Evolutionary conservation across 2,888 invertebrate genomes (phyloP).

Genomic region (Actias luna): DNA sequence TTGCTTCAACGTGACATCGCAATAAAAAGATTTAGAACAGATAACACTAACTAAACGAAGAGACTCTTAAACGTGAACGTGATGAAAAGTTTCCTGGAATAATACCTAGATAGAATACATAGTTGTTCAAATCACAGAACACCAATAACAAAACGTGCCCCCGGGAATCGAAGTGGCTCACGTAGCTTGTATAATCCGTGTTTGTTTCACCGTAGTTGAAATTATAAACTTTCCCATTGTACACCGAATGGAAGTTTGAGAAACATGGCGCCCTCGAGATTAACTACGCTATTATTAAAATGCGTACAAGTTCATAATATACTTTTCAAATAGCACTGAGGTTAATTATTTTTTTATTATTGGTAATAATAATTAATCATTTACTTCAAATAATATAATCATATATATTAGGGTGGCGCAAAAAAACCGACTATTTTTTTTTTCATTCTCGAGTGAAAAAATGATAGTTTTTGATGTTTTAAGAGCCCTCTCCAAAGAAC

Average conservation of each 20-base stretch:
- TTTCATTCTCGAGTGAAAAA: no score
- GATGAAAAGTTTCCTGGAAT: no score
- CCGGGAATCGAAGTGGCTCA: constrained; percentile 10
- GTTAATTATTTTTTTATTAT: no score
- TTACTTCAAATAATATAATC: no score
- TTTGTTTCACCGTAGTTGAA: constrained; percentile 4
- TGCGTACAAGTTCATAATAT: not conserved
- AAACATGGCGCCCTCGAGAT: constrained; percentile 4
- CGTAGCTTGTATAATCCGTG: constrained; percentile 4
- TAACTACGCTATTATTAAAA: not conserved
- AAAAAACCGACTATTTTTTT: no score
- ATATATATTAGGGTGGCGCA: no score
- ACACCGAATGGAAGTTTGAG: constrained; percentile 6
- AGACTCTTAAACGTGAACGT: not conserved
- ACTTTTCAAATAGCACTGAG: no score
- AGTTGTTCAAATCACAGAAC: not conserved
- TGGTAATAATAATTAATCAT: no score
- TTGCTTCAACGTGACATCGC: not conserved
- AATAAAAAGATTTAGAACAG: not conserved
- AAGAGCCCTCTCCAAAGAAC: no score
- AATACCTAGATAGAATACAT: no score
- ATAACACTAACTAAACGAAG: not conserved
- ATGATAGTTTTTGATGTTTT: no score
- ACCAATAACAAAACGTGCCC: constrained; percentile 6
- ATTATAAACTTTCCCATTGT: constrained; percentile 10